phyloP scores from a whole-genome alignment of 2,888 invertebrate species.

The Melanargia galathea region DNA sequence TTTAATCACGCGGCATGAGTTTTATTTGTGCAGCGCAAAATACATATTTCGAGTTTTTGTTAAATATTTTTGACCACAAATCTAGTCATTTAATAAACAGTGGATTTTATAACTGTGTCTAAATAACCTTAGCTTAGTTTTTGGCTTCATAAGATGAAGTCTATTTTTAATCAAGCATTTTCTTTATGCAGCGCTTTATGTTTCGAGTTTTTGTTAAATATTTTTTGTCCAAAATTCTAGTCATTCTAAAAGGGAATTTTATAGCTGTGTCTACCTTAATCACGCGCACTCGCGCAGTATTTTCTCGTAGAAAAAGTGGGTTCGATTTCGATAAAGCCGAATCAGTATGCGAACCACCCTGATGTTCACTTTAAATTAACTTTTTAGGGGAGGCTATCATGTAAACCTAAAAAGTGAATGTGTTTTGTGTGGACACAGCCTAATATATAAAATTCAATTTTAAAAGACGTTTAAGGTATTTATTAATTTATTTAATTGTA shows the following conservation, averaged over 20 bases:
- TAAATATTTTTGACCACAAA: neutral
- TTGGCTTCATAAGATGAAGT: conserved; percentile 1
- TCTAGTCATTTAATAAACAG: neutral
- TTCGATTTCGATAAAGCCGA: neutral
- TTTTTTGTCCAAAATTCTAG: neutral
- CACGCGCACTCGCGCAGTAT: neutral
- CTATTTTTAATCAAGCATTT: neutral
- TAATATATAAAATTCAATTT: no score
- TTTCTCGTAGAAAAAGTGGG: neutral
- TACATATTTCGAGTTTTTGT: neutral
- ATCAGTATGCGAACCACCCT: no score
- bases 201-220: neutral
- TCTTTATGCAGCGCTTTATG: neutral
- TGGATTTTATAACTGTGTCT: neutral
- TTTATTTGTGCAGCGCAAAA: neutral
- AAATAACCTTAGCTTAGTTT: no score
- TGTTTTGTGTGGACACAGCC: no score
- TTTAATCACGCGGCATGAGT: no score
- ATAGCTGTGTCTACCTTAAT: neutral
- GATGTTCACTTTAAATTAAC: no score
- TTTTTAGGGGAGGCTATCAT: no score
- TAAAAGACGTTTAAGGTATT: no score
- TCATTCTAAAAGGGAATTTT: neutral
- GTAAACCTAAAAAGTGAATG: no score
- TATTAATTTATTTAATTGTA: no score